phyloP scores from a whole-genome alignment of 1,140 invertebrate genomes.

The Drosophila bocqueti region DNA sequence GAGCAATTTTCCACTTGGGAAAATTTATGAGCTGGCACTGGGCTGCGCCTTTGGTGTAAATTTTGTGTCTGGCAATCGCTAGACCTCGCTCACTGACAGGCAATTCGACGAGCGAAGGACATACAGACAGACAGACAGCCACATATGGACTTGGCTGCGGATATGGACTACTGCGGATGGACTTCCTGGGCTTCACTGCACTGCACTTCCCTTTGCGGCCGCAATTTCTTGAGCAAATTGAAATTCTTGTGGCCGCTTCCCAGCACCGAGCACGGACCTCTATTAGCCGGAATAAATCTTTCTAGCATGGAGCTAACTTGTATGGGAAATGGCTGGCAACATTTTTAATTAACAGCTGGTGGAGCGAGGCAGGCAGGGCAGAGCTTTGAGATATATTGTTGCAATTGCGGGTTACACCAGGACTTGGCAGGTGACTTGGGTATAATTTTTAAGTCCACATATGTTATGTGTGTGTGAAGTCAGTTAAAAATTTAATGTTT shows the following conservation, averaged over 20 bases:
- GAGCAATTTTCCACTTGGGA: slow-evolving; percentile 61
- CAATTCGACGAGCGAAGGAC: slow-evolving; percentile 20
- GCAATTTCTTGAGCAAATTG: slow-evolving; percentile 64
- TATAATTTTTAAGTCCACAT: neutral
- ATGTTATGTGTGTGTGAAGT: neutral
- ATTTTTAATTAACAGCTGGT: slow-evolving; percentile 75
- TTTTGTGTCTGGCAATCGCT: slow-evolving; percentile 44
- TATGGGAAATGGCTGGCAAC: slow-evolving; percentile 54
- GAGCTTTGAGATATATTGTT: slow-evolving; percentile 28
- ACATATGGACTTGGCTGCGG: slow-evolving; percentile 11
- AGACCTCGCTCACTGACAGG: slow-evolving; percentile 36
- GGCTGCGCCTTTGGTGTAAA: slow-evolving; percentile 48
- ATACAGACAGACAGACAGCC: slow-evolving; percentile 8
- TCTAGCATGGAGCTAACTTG: slow-evolving; percentile 18
- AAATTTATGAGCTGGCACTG: slow-evolving; percentile 59
- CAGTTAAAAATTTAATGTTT: neutral
- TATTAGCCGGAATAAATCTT: slow-evolving; percentile 56
- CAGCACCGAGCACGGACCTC: slow-evolving; percentile 3
- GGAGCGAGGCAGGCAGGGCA: neutral
- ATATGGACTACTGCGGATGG: slow-evolving; percentile 7
- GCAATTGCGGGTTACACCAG: slow-evolving; percentile 47
- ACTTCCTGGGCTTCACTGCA: slow-evolving; percentile 10
- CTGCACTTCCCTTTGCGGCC: slow-evolving; percentile 31
- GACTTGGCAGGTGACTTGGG: slow-evolving; percentile 13
- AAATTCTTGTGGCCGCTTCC: slow-evolving; percentile 48